These are phyloP conservation scores for Rhincodon typus DNA, from an alignment of 2,797 vertebrate species.

Conservation along the genomic window DNA sequence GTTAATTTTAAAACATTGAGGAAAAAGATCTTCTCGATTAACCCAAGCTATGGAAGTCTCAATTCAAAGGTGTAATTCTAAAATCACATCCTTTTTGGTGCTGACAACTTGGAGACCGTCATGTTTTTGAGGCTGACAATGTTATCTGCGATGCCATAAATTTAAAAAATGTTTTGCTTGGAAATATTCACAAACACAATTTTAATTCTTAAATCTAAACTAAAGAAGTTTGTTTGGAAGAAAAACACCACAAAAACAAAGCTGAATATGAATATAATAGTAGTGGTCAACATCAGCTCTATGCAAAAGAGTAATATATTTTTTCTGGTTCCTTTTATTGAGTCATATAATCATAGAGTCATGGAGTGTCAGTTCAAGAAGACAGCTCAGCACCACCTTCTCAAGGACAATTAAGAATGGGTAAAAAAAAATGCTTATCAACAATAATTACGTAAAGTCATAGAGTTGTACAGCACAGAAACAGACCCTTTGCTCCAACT, in stretches of 20 bases:
- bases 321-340: not conserved
- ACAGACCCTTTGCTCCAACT: no score
- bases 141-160: not conserved
- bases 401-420: no score
- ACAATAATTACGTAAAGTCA: no score
- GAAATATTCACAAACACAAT: not conserved
- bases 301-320: not conserved
- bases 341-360: no score
- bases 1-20: not conserved
- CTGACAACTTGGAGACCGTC: not conserved
- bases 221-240: not conserved
- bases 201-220: not conserved
- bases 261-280: not conserved
- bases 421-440: no score
- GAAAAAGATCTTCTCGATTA: not conserved
- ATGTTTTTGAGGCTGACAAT: not conserved
- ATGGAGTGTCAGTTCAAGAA: no score
- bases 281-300: no score
- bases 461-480: no score
- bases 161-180: not conserved
- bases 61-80: not conserved
- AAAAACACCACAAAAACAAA: constrained; percentile 17
- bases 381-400: no score
- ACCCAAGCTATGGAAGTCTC: not conserved
- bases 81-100: not conserved